These are phyloP conservation scores for Shinisaurus crocodilurus DNA, from an alignment of 2,113 vertebrate species.

Conservation along the genomic window DNA sequence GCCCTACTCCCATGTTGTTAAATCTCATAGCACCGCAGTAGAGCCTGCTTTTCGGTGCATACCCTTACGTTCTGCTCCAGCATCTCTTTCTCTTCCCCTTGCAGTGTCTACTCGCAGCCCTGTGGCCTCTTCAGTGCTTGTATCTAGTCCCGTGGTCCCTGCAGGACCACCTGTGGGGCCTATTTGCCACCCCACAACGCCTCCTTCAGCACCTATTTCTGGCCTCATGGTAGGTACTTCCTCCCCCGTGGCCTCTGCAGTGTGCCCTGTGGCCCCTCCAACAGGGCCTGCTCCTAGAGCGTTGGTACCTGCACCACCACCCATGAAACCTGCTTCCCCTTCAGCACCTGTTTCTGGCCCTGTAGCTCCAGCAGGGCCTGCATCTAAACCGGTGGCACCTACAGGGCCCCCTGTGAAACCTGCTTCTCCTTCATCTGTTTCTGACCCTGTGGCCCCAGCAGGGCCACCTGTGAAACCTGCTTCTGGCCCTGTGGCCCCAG, in stretches of 20 bases:
- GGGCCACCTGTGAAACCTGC: fast-evolving
- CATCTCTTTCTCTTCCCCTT: neutral
- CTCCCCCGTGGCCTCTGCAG: fast-evolving
- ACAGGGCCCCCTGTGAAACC: neutral
- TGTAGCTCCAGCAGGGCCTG: neutral
- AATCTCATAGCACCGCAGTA: neutral
- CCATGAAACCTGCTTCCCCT: neutral
- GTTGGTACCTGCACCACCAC: conserved; percentile 15
- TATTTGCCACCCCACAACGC: fast-evolving
- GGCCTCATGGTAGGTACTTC: neutral
- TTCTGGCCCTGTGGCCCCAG: neutral
- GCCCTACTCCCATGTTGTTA: conserved; percentile 46
- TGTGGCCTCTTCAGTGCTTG: neutral
- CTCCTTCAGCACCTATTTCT: neutral
- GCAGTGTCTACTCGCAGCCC: neutral
- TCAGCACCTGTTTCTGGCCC: neutral
- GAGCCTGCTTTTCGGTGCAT: neutral
- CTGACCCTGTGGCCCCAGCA: neutral
- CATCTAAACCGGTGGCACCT: neutral
- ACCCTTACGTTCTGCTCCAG: neutral
- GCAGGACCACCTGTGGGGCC: neutral
- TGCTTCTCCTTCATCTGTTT: neutral
- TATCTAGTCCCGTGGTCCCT: neutral
- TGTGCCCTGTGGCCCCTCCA: neutral
- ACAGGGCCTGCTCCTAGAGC: neutral